These are phyloP conservation scores for Ichneumoninae sp. DNA, from an alignment of 2,888 invertebrate genomes.

Conservation along the genomic window DNA sequence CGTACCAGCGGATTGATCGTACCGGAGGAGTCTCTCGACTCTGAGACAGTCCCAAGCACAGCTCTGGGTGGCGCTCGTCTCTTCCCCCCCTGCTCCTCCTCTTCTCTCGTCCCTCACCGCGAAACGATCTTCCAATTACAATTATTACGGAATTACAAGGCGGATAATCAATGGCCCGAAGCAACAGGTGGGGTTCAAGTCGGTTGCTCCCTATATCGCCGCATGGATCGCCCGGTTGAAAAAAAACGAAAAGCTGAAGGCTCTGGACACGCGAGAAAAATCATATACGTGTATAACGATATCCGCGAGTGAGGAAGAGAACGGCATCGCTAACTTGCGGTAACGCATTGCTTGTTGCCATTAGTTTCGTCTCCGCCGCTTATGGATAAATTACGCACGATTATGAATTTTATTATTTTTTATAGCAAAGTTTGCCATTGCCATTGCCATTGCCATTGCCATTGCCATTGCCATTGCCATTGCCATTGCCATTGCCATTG, in stretches of 20 bases:
- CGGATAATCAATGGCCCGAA: conserved; percentile 64
- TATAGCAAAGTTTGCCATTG: background rate
- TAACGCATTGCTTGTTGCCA: conserved; percentile 18
- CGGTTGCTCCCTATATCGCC: conserved; percentile 19
- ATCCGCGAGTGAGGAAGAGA: background rate
- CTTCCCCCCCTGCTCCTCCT: background rate
- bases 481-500: no score
- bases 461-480: no score
- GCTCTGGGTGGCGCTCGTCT: conserved; percentile 49
- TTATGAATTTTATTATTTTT: conserved; percentile 18
- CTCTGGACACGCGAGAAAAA: conserved; percentile 56
- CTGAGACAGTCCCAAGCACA: conserved; percentile 21
- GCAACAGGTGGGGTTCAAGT: conserved; percentile 59
- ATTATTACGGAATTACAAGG: conserved; percentile 67
- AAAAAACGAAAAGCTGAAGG: background rate
- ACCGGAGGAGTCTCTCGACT: conserved; percentile 24
- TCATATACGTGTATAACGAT: conserved; percentile 22
- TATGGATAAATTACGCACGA: conserved; percentile 54
- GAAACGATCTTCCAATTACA: conserved; percentile 60
- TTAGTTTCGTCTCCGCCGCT: conserved; percentile 14
- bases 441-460: no score
- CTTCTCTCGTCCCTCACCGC: conserved; percentile 12
- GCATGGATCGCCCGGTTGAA: conserved; percentile 10
- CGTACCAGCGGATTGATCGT: conserved; percentile 39
- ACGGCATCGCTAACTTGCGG: conserved; percentile 23